A percentile compares a stretch with the other conserved stretches of the same genome.
Evolutionary conservation across 2,113 vertebrate genomes (phyloP).

Genomic region (Osmerus eperlanus): DNA sequence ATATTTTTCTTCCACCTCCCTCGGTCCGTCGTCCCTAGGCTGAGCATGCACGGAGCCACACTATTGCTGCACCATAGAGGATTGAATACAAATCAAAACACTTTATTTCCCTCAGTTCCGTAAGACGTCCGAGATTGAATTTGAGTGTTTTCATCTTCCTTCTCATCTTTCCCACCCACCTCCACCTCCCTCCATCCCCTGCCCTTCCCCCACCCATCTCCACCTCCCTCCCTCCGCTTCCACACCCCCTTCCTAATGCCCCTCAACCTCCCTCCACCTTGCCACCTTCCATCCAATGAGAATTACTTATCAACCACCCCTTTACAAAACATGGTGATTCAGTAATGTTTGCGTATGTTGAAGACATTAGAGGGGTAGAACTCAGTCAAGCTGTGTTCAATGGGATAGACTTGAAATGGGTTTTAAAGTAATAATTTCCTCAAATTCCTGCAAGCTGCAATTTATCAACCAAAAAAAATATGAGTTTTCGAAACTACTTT

Average conservation of each 20-base stretch:
- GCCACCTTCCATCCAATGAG: neutral
- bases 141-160: constrained; percentile 70
- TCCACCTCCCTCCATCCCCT: constrained; percentile 17
- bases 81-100: constrained; percentile 67
- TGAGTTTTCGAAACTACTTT: too few species aligned
- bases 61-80: constrained; percentile 54
- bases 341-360: neutral
- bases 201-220: neutral
- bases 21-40: neutral
- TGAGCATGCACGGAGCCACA: constrained; percentile 22
- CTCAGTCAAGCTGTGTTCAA: neutral
- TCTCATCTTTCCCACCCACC: constrained; percentile 46
- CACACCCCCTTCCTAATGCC: constrained; percentile 29
- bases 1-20: constrained; percentile 35
- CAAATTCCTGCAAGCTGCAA: too few species aligned
- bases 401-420: too few species aligned
- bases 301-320: neutral
- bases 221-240: constrained; percentile 33
- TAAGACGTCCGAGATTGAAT: constrained; percentile 67
- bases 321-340: constrained; percentile 1
- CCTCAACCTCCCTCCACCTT: neutral
- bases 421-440: too few species aligned
- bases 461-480: too few species aligned
- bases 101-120: constrained; percentile 64
- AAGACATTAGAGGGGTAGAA: neutral